Percentiles rank a stretch among this genome's conserved stretches.
Conservation (phyloP, 2,888 invertebrate species). For the Drosophila tanythrix region DNA sequence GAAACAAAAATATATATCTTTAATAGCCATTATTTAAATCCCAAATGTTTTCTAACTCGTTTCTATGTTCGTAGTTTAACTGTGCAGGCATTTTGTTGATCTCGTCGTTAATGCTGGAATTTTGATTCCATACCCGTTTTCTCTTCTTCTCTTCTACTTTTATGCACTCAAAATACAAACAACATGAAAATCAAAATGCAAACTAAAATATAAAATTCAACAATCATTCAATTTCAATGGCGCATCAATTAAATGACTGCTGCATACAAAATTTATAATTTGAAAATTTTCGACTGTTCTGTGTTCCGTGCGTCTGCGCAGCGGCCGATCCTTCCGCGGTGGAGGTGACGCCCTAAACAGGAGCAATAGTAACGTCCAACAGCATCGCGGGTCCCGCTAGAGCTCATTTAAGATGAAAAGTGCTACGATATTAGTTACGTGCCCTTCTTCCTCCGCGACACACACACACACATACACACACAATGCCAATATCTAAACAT, state of each 20-base stretch:
- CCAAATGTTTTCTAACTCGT: slow-evolving; percentile 9
- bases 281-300: slow-evolving; percentile 23
- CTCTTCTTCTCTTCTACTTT: slow-evolving; percentile 77
- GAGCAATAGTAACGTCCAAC: slow-evolving; percentile 55
- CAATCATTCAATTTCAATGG: slow-evolving; percentile 20
- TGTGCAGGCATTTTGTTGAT: slow-evolving; percentile 49
- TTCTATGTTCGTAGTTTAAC: slow-evolving; percentile 45
- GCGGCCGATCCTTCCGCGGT: slow-evolving; percentile 46
- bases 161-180: slow-evolving; percentile 55
- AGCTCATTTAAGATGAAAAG: slow-evolving; percentile 18
- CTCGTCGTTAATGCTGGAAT: slow-evolving; percentile 80
- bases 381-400: slow-evolving; percentile 52
- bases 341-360: slow-evolving; percentile 48
- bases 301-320: slow-evolving; percentile 23
- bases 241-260: slow-evolving; percentile 26
- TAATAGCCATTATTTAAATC: background rate
- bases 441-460: slow-evolving; percentile 1
- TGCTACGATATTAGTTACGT: slow-evolving; percentile 18
- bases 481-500: slow-evolving; percentile 9
- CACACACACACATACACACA: background rate
- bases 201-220: slow-evolving; percentile 25
- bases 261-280: slow-evolving; percentile 23
- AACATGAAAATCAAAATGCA: slow-evolving; percentile 17
- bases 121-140: slow-evolving; percentile 81
- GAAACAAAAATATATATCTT: background rate